Base-by-base conservation (phyloP, 2,888 invertebrate species). In the Ypsolopha scabrella region DNA sequence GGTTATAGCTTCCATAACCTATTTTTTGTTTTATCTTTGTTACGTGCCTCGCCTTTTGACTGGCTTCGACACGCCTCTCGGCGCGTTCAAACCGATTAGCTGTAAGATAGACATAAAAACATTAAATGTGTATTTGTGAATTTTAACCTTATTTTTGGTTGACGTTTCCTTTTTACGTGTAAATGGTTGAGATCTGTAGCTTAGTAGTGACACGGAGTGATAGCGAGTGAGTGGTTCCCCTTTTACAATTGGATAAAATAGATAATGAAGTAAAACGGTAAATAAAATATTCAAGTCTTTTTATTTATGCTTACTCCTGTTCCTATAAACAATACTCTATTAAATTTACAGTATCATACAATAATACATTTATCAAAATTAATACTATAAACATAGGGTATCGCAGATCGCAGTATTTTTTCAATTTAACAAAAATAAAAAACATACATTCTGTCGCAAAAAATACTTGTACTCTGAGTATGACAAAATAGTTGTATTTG, bases 171-270 rank as follows among this genome's bases (percentile, higher is more conserved):
- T 82, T 83, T 34, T 43, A 48, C 38, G 83, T 82, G 82, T 82
- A 85, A 79, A 86, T 85, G 85, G 75, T 70, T 72, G 79, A 81
- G 75, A 79, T 78, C 72, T 75, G 79, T 82, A 81, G 83, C 63
- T 65, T 69, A 61, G 80, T 81, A 82, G 82, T 75, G 73, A 79
- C n/a, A n/a, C 77, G 75, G 80, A 77, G 77, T 80, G 85, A 77
- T 75, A 80, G 74, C 65, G 81, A 75, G 75, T 80, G 85, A 81
- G 67, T 81, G 85, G 78, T 75, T 78, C 79, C 78, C 79, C 77
- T 83, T 86, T 86, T 85, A 83, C 83, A 85, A 85, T 83, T 86
- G 82, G 78, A 83, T 75, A 76, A 48, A 45, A 83, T 82, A 82
- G 80, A 78, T 78, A 82, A 80, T 81, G 80, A 76, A 81, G 64